These are phyloP conservation scores for Sebastes glaucus DNA, from an alignment of 2,797 vertebrate species.

Conservation along the genomic window DNA sequence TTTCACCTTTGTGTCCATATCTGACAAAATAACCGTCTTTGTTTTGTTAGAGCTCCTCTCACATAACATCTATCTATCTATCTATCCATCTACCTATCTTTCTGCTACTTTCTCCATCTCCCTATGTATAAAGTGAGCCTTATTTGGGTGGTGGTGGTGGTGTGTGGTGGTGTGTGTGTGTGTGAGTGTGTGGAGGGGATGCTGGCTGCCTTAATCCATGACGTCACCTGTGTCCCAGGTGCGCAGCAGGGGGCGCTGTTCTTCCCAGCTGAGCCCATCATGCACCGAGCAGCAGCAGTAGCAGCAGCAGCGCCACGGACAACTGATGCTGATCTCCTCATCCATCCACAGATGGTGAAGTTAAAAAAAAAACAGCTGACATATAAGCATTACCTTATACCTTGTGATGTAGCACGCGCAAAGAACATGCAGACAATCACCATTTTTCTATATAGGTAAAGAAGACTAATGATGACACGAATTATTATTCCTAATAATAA, in stretches of 20 bases:
- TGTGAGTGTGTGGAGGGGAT: background rate
- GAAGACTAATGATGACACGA: background rate
- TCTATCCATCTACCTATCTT: no score
- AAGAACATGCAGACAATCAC: background rate
- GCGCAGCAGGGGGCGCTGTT: conserved; percentile 78
- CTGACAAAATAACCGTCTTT: no score
- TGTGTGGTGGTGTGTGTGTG: background rate
- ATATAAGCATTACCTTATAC: background rate
- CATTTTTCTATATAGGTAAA: background rate
- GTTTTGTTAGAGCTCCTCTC: no score
- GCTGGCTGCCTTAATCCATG: conserved; percentile 57
- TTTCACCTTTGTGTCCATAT: no score
- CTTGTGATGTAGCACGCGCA: background rate
- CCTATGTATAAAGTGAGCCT: background rate
- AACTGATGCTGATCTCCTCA: conserved; percentile 50
- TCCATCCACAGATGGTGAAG: conserved; percentile 33
- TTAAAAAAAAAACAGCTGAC: conserved; percentile 31
- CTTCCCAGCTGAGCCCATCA: background rate
- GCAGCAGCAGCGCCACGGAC: conserved; percentile 27
- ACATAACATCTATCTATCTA: no score
- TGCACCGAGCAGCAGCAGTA: background rate
- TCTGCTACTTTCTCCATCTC: background rate
- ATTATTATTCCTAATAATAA: background rate
- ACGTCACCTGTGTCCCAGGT: conserved; percentile 75
- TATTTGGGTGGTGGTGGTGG: background rate